Percentiles rank a stretch among this genome's conserved stretches.
Conservation (phyloP, 2,888 invertebrate genomes). For the Cheiracanthium punctorium region DNA sequence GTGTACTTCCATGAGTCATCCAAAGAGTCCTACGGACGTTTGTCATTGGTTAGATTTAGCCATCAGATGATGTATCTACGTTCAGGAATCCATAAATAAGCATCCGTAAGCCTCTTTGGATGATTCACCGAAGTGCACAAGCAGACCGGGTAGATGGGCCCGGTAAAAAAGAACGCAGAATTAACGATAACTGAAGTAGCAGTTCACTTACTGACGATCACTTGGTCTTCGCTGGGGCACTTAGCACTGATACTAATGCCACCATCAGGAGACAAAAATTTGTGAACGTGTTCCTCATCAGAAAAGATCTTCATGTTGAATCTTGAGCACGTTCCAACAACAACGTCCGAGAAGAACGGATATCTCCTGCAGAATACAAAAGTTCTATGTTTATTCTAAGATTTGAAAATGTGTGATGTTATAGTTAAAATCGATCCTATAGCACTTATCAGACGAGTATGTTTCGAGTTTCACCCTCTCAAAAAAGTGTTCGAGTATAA, state of each 20-base stretch:
- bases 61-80: no score
- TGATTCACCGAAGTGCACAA: no score
- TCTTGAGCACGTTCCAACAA: constrained; percentile 25
- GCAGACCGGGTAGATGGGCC: no score
- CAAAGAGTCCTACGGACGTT: no score
- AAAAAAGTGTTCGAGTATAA: no score
- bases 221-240: constrained; percentile 9
- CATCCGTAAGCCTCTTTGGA: no score
- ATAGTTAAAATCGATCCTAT: not conserved
- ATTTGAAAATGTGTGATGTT: not conserved
- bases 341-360: constrained; percentile 32
- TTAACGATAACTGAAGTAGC: no score
- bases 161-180: no score
- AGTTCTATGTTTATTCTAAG: not conserved
- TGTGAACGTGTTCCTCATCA: not conserved
- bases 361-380: constrained; percentile 20
- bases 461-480: not conserved
- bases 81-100: no score
- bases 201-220: constrained; percentile 44
- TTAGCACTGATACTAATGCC: constrained; percentile 24
- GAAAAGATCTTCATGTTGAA: constrained; percentile 26
- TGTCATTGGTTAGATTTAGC: no score
- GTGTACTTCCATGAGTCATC: no score
- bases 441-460: not conserved
- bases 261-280: constrained; percentile 21